Conservation (phyloP, 2,113 vertebrate genomes). For the Sphaerodactylus townsendi region DNA sequence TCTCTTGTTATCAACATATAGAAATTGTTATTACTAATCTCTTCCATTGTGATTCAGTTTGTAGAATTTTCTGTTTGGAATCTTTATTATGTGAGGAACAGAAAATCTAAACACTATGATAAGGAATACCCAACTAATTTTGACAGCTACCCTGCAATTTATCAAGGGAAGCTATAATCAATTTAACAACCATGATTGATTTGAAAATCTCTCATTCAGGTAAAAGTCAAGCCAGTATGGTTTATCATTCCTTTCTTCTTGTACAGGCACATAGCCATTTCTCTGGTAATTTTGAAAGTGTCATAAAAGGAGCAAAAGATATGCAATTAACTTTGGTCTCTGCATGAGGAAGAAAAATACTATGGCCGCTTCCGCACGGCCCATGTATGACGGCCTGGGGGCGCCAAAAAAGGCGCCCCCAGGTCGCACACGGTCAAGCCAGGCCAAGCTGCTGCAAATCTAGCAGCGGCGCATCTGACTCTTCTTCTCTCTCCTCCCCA, state of each 20-base stretch:
- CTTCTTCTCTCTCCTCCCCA: no score
- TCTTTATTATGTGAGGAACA: background rate
- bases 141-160: slow-evolving; percentile 25
- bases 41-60: slow-evolving; percentile 34
- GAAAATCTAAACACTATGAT: slow-evolving; percentile 5
- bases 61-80: slow-evolving; percentile 36
- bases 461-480: no score
- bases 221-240: slow-evolving; percentile 11
- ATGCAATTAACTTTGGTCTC: slow-evolving; percentile 16
- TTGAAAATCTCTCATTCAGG: slow-evolving; percentile 40
- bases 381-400: no score
- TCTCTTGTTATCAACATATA: no score
- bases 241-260: background rate
- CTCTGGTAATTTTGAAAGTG: slow-evolving; percentile 4
- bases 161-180: slow-evolving; percentile 39
- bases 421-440: no score
- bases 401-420: no score
- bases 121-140: slow-evolving; percentile 29
- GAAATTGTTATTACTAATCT: background rate
- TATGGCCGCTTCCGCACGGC: no score
- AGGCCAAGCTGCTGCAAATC: no score
- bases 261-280: slow-evolving; percentile 5
- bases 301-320: slow-evolving; percentile 25
- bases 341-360: background rate
- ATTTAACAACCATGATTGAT: slow-evolving; percentile 33